Evolutionary conservation across 2,113 vertebrate species (phyloP), one percentile per base, ranked within the genome.

Genomic region (Lycocorax pyrrhopterus): DNA sequence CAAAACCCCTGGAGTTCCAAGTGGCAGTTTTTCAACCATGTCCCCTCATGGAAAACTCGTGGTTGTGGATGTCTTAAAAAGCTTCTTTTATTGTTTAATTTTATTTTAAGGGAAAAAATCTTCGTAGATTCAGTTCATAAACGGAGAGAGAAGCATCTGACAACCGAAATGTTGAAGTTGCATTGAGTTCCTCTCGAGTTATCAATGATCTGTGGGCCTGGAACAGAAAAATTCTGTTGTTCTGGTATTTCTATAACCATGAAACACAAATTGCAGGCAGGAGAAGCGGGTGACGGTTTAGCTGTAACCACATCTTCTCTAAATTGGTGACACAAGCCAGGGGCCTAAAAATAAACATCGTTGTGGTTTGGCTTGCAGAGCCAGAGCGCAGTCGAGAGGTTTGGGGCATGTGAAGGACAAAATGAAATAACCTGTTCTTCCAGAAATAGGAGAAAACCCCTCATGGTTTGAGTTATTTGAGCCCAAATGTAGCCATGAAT

Each of bases 281-380:
- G 55, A 49, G 47, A 79, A 97, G 66, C 10, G 88, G 94, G 84
- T 19, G 95, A 95, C 94, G 49, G 95, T 96, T 90, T 97, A 91
- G 93, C 79, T 84, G 46, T 87, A 95, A 97, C 97, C 97, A 94
- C 97, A 98, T 97, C 94, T 96, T 97, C 96, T 97, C 94, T 79
- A 97, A 98, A 97, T 85, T 81, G 96, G 96, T 95, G 94, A 89
- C 95, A 94, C 80, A 66, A 93, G 91, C 51, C 88, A 78, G 59
- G 26, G 91, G 60, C 95, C 97, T 97, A 97, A 97, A 98, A 96
- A 96, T 97, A 97, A 97, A 93, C 93, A 21, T 44, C 23, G 44
- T 62, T 97, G 97, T 58, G 97, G 97, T 96, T 98, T 97, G 88
- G 96, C 90, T 94, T 91, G 94, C 72, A 87, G 94, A 95, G 88